These are phyloP conservation scores for Bombus difficillimus DNA, from an alignment of 1,140 invertebrate genomes.

Conservation along the genomic window DNA sequence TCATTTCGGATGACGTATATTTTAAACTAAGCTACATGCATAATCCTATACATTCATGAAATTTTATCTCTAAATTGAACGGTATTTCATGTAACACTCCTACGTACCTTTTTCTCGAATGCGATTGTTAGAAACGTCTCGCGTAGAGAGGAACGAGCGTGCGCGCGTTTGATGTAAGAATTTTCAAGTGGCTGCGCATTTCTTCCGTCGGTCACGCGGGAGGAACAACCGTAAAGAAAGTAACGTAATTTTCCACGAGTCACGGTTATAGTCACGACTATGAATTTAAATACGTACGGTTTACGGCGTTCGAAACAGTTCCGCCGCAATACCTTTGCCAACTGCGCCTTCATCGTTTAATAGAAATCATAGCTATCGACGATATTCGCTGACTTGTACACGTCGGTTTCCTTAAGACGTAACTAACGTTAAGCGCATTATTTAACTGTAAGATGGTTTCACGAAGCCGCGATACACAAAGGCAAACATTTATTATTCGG, in stretches of 20 bases:
- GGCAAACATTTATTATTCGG: background rate
- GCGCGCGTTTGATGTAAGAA: background rate
- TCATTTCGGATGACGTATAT: background rate
- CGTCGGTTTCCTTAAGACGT: background rate
- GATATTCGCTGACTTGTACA: background rate
- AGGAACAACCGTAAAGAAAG: constrained; percentile 35
- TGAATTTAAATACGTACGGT: constrained; percentile 19
- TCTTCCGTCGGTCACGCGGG: constrained; percentile 10
- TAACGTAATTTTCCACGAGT: constrained; percentile 39
- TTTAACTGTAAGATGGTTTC: background rate
- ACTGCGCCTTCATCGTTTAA: constrained; percentile 42
- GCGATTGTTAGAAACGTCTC: background rate
- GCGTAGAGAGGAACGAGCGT: background rate
- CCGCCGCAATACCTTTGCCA: constrained; percentile 44
- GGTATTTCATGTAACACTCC: background rate
- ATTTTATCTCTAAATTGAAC: background rate
- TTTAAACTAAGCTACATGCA: background rate
- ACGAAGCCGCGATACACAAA: no score
- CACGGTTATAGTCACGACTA: constrained; percentile 39
- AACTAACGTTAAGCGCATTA: background rate
- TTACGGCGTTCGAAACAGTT: constrained; percentile 28
- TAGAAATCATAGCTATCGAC: constrained; percentile 13
- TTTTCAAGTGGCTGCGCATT: background rate
- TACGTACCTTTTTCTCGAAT: background rate
- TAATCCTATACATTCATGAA: no score